Evolutionary conservation across 2,113 vertebrate genomes (phyloP).

Genomic region (Trochalopteron elliotii): DNA sequence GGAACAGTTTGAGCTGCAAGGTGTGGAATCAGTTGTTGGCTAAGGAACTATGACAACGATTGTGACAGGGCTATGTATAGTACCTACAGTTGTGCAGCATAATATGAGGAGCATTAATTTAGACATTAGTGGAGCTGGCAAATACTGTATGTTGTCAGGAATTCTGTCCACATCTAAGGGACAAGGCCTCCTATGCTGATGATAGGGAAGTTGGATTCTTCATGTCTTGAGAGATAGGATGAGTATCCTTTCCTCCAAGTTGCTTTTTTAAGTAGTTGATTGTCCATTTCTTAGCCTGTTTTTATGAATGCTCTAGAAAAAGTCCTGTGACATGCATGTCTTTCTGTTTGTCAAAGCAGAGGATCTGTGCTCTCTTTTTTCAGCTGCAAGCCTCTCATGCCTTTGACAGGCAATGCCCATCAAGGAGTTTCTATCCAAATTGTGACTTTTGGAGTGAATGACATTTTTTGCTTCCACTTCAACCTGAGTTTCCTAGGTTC

Average conservation of each 20-base stretch:
- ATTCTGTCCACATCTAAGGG: not conserved
- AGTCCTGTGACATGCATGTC: not conserved
- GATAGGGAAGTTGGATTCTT: not conserved
- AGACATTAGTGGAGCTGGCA: not conserved
- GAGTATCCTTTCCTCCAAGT: not conserved
- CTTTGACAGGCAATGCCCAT: not conserved
- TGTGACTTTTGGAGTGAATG: not conserved
- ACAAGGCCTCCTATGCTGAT: not conserved
- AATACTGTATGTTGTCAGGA: not conserved
- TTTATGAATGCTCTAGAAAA: not conserved
- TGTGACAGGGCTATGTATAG: not conserved
- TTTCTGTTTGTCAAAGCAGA: not conserved
- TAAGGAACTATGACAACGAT: not conserved
- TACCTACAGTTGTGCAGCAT: not conserved
- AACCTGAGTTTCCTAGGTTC: not conserved
- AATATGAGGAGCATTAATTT: not conserved
- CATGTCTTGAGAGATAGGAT: not conserved
- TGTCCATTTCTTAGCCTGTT: not conserved
- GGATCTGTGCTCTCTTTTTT: not conserved
- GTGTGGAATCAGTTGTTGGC: not conserved
- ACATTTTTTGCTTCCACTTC: not conserved
- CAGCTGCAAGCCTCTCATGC: not conserved
- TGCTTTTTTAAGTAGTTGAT: not conserved
- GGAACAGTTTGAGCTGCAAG: not conserved
- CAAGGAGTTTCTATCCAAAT: not conserved